Percentiles rank a stretch among this genome's conserved stretches.
Conservation (phyloP, 2,888 invertebrate genomes). For the Steinernema carpocapsae region DNA sequence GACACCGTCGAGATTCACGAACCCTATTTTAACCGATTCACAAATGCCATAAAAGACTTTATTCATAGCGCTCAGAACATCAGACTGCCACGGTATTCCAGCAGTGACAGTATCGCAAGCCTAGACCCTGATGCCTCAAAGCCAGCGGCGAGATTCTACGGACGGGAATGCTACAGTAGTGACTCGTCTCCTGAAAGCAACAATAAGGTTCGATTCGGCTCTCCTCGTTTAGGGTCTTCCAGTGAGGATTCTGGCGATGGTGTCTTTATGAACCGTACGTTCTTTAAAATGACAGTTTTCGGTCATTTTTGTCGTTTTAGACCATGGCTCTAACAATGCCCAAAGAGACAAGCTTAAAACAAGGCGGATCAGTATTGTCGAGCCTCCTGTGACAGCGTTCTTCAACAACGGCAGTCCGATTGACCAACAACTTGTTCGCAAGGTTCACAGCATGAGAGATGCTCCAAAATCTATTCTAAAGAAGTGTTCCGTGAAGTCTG, state of each 20-base stretch:
- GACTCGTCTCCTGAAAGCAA: neutral
- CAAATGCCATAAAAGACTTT: neutral
- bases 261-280: no score
- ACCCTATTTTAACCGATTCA: neutral
- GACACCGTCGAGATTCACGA: neutral
- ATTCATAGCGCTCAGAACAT: neutral
- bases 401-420: neutral
- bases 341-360: neutral
- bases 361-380: slow-evolving; percentile 3
- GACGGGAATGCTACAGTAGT: slow-evolving; percentile 19
- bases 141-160: neutral
- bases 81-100: slow-evolving; percentile 16
- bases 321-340: no score
- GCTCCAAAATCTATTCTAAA: slow-evolving; percentile 8
- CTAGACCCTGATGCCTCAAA: neutral
- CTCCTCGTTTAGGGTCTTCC: neutral
- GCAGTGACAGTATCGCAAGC: neutral
- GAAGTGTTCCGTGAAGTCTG: slow-evolving; percentile 8
- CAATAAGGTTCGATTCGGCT: neutral
- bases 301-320: no score
- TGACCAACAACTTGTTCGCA: neutral
- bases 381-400: slow-evolving; percentile 27
- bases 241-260: neutral
- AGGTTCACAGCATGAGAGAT: slow-evolving; percentile 10
- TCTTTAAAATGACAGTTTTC: no score